phyloP scores from a whole-genome alignment of 2,888 invertebrate genomes.

The Metalampra italica region DNA sequence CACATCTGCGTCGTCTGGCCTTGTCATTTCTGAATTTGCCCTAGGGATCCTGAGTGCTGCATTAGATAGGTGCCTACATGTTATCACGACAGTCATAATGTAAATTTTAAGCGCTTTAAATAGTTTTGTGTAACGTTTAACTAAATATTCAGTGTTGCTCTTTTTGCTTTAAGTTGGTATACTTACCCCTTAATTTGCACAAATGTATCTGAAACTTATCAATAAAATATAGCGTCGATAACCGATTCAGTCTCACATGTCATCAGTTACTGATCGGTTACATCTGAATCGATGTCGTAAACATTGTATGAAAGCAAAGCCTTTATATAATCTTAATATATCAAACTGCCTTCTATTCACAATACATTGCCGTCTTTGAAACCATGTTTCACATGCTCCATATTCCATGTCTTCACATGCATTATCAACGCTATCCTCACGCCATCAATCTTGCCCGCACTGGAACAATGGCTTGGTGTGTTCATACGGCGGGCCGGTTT shows the following conservation, averaged over 20 bases:
- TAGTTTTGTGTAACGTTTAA: too few species aligned
- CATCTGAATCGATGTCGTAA: not conserved
- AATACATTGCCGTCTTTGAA: not conserved
- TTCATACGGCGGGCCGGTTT: conserved; percentile 34
- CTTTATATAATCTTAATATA: not conserved
- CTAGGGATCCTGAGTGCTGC: conserved; percentile 23
- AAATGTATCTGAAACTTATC: too few species aligned
- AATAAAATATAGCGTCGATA: not conserved
- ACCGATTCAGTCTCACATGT: not conserved
- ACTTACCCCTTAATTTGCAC: too few species aligned
- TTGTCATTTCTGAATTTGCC: too few species aligned
- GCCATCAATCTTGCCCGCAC: conserved; percentile 49
- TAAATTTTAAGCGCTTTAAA: too few species aligned
- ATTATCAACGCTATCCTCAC: conserved; percentile 39
- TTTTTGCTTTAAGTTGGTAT: too few species aligned
- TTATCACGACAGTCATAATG: too few species aligned
- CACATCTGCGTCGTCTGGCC: conserved; percentile 20
- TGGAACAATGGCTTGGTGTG: conserved; percentile 42
- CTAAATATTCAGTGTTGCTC: too few species aligned
- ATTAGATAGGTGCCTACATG: not conserved
- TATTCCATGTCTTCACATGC: conserved; percentile 55
- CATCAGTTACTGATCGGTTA: not conserved
- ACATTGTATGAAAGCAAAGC: not conserved
- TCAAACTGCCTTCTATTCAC: conserved; percentile 1
- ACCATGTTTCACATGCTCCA: conserved; percentile 60